phyloP scores from a whole-genome alignment of 2,888 invertebrate genomes.

The Aquatica leii region DNA sequence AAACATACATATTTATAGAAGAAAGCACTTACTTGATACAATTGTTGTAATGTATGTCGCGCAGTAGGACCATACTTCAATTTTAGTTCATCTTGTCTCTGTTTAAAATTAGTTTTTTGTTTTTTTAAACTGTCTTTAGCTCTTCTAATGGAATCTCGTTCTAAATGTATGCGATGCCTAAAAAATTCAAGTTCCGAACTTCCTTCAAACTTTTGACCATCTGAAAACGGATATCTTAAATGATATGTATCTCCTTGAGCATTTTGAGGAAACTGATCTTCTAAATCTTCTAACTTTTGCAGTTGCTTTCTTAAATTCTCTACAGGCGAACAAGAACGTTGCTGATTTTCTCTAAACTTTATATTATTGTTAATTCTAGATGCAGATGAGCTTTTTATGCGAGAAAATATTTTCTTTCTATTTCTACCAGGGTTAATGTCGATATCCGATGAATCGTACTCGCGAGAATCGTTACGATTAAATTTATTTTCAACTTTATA shows the following conservation, averaged over 20 bases:
- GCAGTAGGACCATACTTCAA: constrained; percentile 61
- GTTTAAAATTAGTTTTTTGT: constrained; percentile 73
- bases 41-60: constrained; percentile 64
- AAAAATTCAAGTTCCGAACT: constrained; percentile 83
- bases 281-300: constrained; percentile 81
- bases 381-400: constrained; percentile 75
- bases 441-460: constrained; percentile 64
- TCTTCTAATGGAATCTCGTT: constrained; percentile 82
- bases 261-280: constrained; percentile 79
- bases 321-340: constrained; percentile 74
- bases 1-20: constrained; percentile 45
- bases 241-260: constrained; percentile 77
- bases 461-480: constrained; percentile 52
- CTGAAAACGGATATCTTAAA: constrained; percentile 81
- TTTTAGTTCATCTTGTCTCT: constrained; percentile 67
- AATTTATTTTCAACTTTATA: constrained; percentile 60
- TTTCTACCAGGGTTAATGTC: constrained; percentile 64
- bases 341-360: constrained; percentile 58
- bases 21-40: constrained; percentile 61
- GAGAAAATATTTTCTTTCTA: constrained; percentile 73
- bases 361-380: constrained; percentile 69
- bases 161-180: constrained; percentile 81
- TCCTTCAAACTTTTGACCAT: constrained; percentile 63
- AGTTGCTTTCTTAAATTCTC: constrained; percentile 82
- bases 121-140: constrained; percentile 79